These are phyloP conservation scores for Gasterosteus nipponicus DNA, from an alignment of 2,113 vertebrate genomes.

Conservation along the genomic window DNA sequence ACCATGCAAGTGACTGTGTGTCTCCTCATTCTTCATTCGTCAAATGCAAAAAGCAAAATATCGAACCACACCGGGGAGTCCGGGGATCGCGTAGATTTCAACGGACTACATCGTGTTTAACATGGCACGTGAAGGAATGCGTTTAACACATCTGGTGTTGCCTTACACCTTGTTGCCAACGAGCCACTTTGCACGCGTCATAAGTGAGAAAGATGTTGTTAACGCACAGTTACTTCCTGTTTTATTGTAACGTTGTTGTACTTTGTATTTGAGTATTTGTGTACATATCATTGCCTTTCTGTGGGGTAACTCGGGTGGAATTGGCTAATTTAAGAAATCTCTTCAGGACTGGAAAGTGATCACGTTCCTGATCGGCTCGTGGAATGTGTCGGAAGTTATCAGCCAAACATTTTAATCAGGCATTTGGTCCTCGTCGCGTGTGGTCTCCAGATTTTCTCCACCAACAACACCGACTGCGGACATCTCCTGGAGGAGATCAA, in stretches of 20 bases:
- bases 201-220: slow-evolving; percentile 11
- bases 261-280: slow-evolving; percentile 1
- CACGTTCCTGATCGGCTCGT: too few relatives aligned
- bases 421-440: slow-evolving; percentile 49
- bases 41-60: neutral
- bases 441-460: slow-evolving; percentile 92
- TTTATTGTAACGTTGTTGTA: slow-evolving; percentile 8
- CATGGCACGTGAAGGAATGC: neutral
- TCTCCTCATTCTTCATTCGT: slow-evolving; percentile 8
- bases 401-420: slow-evolving; percentile 48
- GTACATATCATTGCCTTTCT: slow-evolving; percentile 3
- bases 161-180: slow-evolving; percentile 9
- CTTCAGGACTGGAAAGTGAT: slow-evolving; percentile 16
- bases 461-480: slow-evolving; percentile 97
- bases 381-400: slow-evolving; percentile 16
- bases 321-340: slow-evolving; percentile 18
- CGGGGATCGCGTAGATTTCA: slow-evolving; percentile 7
- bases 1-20: slow-evolving; percentile 6
- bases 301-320: slow-evolving; percentile 10
- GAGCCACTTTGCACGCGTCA: slow-evolving; percentile 6
- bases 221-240: slow-evolving; percentile 11
- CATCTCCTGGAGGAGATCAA: slow-evolving; percentile 96
- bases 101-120: neutral
- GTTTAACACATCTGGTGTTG: slow-evolving; percentile 8
- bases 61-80: neutral